phyloP scores from a whole-genome alignment of 2,797 vertebrate genomes.

The Alfaro cultratus region DNA sequence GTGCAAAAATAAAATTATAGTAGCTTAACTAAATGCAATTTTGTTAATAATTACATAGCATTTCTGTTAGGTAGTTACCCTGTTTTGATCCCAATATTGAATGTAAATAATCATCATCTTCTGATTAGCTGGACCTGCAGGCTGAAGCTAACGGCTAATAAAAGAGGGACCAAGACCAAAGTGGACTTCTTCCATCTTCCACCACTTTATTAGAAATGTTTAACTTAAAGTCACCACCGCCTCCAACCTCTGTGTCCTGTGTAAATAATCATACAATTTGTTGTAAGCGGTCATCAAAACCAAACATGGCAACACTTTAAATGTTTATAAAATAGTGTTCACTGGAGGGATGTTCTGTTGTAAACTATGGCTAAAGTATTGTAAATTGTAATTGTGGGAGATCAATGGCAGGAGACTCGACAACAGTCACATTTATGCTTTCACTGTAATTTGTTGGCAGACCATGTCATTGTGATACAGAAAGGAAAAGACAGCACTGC shows the following conservation, averaged over 20 bases:
- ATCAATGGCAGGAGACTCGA: too few species aligned
- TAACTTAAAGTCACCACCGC: not conserved
- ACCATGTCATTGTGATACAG: too few species aligned
- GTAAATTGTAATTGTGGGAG: not conserved
- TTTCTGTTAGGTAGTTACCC: not conserved
- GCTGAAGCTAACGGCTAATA: not conserved
- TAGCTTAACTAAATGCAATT: not conserved
- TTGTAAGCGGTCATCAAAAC: not conserved
- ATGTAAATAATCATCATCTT: not conserved
- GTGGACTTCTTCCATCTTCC: not conserved
- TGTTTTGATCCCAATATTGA: not conserved
- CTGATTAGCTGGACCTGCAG: not conserved
- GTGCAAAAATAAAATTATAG: not conserved
- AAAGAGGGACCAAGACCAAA: not conserved
- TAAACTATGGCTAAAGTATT: not conserved
- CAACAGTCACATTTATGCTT: too few species aligned
- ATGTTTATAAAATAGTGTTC: not conserved
- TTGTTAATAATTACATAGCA: not conserved
- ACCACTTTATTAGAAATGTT: not conserved
- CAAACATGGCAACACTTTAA: not conserved
- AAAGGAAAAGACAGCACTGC: too few species aligned
- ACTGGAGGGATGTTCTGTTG: not conserved
- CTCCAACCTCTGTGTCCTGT: not conserved
- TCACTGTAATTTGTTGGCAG: too few species aligned
- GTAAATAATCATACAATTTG: not conserved